Conservation (phyloP, 2,797 vertebrate genomes). For the Sebastes steindachneri region DNA sequence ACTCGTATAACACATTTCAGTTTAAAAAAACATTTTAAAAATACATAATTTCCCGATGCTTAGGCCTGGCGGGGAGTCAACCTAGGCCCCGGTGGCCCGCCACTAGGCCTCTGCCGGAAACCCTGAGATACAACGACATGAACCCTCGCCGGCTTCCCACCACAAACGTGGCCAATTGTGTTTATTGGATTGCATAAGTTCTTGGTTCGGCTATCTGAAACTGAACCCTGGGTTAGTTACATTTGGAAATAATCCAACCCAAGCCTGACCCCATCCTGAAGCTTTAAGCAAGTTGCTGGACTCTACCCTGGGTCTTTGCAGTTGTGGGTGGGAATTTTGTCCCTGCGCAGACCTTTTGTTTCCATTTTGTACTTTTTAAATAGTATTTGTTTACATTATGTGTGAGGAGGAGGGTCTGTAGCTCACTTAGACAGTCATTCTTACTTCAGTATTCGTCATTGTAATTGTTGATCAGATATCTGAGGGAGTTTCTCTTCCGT, state of each 20-base stretch:
- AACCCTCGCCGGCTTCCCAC: background rate
- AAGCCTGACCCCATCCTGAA: too few species aligned
- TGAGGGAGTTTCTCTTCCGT: background rate
- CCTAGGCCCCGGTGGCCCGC: too few species aligned
- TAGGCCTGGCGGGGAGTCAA: too few species aligned
- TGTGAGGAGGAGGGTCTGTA: background rate
- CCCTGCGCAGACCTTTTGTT: background rate
- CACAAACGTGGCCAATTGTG: background rate
- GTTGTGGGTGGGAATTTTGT: background rate
- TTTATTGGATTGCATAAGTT: background rate
- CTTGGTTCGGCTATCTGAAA: background rate
- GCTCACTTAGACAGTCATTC: background rate
- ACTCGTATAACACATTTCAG: too few species aligned
- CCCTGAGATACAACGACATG: too few species aligned
- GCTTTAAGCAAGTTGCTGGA: background rate
- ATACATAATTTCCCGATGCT: too few species aligned
- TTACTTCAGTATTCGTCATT: background rate
- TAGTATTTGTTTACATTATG: background rate
- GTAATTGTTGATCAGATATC: background rate
- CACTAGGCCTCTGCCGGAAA: too few species aligned
- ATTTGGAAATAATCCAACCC: too few species aligned
- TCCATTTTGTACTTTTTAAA: background rate
- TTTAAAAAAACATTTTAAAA: too few species aligned
- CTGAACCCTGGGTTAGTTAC: background rate
- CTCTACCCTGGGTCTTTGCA: background rate